phyloP scores from a whole-genome alignment of 2,113 vertebrate species.

The Trogon surrucura region DNA sequence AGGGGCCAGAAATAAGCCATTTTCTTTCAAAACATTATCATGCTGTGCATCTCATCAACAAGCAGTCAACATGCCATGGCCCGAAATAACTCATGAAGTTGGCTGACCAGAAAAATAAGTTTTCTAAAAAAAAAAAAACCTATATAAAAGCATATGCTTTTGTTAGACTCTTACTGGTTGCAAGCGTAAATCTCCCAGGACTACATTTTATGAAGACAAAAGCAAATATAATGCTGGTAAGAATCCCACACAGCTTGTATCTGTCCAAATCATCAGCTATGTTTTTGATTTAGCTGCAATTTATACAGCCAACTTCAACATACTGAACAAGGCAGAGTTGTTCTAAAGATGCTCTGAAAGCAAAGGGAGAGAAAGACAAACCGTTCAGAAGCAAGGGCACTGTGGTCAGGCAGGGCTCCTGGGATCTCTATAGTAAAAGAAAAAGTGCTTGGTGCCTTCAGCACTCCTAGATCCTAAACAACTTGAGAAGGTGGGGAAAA shows the following conservation, averaged over 20 bases:
- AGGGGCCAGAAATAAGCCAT: background rate
- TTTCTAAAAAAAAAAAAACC: background rate
- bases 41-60: background rate
- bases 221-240: constrained; percentile 1
- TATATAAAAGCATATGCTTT: background rate
- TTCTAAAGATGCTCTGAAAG: constrained; percentile 20
- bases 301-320: background rate
- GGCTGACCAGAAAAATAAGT: background rate
- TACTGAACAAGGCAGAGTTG: background rate
- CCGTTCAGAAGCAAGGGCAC: background rate
- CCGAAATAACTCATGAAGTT: constrained; percentile 36
- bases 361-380: background rate
- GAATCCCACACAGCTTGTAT: background rate
- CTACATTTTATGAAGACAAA: constrained; percentile 16
- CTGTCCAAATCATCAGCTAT: constrained; percentile 17
- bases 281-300: constrained; percentile 29
- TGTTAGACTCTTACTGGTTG: background rate
- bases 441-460: background rate
- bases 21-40: background rate
- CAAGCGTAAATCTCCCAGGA: background rate
- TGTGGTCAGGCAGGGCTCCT: background rate
- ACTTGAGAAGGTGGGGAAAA: background rate
- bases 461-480: background rate
- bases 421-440: background rate
- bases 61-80: background rate